Conservation (phyloP, 2,888 invertebrate genomes). For the Stenodera caucasica region DNA sequence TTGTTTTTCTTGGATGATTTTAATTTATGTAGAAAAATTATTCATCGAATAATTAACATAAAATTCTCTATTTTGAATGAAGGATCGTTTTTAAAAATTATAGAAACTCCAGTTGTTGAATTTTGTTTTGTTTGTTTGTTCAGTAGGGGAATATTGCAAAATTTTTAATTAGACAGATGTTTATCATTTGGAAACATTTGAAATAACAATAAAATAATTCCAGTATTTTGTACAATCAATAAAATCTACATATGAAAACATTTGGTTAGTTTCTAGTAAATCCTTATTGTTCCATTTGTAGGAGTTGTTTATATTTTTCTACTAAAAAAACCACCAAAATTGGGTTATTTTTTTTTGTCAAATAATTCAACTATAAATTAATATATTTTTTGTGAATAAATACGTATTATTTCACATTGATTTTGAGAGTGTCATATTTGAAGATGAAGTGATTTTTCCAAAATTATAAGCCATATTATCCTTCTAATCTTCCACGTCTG, state of each 20-base stretch:
- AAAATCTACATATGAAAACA: background rate
- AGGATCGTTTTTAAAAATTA: background rate
- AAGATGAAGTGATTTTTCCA: too few relatives aligned
- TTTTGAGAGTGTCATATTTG: too few relatives aligned
- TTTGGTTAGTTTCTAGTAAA: background rate
- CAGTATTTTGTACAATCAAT: background rate
- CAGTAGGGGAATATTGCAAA: conserved; percentile 9
- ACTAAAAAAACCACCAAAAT: too few relatives aligned
- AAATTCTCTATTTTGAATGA: background rate
- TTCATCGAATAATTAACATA: background rate
- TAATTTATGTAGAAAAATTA: too few relatives aligned
- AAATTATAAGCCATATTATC: too few relatives aligned
- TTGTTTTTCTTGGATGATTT: conserved; percentile 2
- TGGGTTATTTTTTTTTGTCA: too few relatives aligned
- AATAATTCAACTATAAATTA: too few relatives aligned
- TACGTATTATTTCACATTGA: too few relatives aligned
- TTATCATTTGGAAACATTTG: conserved; percentile 1
- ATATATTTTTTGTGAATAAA: too few relatives aligned
- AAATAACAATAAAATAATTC: background rate
- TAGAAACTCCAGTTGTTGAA: background rate
- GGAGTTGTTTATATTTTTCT: too few relatives aligned
- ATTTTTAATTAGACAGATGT: conserved; percentile 9
- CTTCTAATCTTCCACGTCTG: too few relatives aligned
- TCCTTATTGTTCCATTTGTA: background rate
- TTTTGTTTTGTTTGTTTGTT: background rate